Evolutionary conservation across 2,113 vertebrate genomes (phyloP).

Genomic region (Chaetops frenatus): DNA sequence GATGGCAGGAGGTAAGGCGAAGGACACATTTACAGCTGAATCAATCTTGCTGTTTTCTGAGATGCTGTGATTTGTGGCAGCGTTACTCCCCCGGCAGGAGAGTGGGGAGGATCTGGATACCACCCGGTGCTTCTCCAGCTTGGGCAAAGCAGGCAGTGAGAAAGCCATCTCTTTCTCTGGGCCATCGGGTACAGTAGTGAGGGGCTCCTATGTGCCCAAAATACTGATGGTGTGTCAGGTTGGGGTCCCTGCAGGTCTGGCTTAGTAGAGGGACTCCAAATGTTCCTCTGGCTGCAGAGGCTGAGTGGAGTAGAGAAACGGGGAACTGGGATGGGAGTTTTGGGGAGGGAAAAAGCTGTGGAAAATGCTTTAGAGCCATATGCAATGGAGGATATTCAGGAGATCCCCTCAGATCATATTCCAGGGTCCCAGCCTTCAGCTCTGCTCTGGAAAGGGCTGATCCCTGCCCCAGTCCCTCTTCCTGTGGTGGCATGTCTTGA

Average conservation of each 20-base stretch:
- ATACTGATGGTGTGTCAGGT: neutral
- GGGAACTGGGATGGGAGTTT: neutral
- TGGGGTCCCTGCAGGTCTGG: neutral
- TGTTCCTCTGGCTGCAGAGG: neutral
- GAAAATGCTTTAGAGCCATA: accelerated
- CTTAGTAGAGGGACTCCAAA: neutral
- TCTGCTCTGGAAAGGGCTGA: neutral
- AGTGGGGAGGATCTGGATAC: neutral
- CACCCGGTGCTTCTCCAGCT: neutral
- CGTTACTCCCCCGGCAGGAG: neutral
- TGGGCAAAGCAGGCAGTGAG: neutral
- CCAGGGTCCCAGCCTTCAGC: neutral
- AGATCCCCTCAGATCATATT: accelerated
- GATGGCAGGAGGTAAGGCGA: slow-evolving; percentile 19
- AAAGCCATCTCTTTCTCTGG: neutral
- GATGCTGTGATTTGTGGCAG: neutral
- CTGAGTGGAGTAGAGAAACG: neutral
- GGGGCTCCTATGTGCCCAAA: accelerated
- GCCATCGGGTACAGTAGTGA: accelerated
- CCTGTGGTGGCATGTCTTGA: neutral
- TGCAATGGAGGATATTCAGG: neutral
- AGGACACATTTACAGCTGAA: neutral
- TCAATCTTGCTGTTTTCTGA: neutral
- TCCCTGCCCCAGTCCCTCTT: neutral
- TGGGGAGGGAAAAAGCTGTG: neutral